Conservation (phyloP, 2,113 vertebrate species). For the Nothobranchius kuhntae region DNA sequence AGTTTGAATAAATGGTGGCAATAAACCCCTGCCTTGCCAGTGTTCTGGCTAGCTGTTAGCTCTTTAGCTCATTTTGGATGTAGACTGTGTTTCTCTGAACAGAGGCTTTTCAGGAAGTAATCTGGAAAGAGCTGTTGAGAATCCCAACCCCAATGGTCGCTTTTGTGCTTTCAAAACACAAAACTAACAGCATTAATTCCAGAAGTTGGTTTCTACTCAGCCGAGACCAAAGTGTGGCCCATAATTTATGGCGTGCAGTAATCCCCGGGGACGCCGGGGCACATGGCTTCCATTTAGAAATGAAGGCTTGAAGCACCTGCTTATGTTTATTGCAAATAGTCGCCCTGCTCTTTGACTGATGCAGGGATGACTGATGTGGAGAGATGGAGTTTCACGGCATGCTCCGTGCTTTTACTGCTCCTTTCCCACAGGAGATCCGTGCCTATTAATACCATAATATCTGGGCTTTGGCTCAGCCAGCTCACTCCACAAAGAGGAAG, state of each 20-base stretch:
- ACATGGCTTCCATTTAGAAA: background rate
- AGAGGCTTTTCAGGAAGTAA: too few relatives aligned
- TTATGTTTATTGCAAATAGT: conserved; percentile 1
- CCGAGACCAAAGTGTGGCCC: background rate
- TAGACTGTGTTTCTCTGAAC: too few relatives aligned
- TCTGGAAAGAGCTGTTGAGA: too few relatives aligned
- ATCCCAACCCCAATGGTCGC: background rate
- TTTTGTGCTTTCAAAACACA: background rate
- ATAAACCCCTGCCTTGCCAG: too few relatives aligned
- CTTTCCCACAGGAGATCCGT: conserved; percentile 4
- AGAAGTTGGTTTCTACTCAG: background rate
- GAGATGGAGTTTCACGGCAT: background rate
- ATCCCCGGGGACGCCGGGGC: too few relatives aligned
- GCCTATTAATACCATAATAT: conserved; percentile 16
- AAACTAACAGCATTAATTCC: background rate
- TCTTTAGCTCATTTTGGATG: too few relatives aligned
- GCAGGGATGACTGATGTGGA: background rate
- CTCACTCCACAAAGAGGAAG: conserved; percentile 1
- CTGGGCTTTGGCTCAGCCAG: conserved; percentile 9
- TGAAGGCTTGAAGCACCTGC: background rate
- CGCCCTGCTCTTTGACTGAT: conserved; percentile 3
- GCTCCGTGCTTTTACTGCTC: background rate
- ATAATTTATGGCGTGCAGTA: background rate
- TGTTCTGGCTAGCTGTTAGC: too few relatives aligned
- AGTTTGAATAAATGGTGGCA: too few relatives aligned